These are phyloP conservation scores for Phalera bucephala DNA, from an alignment of 2,888 invertebrate species.

Conservation along the genomic window DNA sequence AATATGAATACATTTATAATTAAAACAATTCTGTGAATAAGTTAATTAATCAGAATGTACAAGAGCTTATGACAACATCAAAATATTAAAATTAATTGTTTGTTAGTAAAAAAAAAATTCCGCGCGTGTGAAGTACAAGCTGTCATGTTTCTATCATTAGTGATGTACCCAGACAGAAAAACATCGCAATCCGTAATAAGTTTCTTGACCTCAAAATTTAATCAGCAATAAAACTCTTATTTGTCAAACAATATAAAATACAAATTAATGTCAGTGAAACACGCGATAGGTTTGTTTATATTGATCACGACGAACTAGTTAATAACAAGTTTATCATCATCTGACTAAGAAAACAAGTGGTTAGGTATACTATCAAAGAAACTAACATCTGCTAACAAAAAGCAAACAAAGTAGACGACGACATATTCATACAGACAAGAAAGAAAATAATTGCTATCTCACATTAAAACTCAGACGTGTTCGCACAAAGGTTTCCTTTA, in stretches of 20 bases:
- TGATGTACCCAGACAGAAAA: constrained; percentile 2
- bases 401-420: background rate
- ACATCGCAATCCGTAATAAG: constrained; percentile 14
- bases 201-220: constrained; percentile 10
- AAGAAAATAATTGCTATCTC: background rate
- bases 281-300: constrained; percentile 6
- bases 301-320: constrained; percentile 5
- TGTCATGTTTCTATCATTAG: constrained; percentile 20
- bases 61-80: background rate
- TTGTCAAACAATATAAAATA: background rate
- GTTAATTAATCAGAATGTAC: constrained; percentile 6
- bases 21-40: constrained; percentile 10
- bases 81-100: constrained; percentile 13
- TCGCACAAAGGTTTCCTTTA: background rate
- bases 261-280: constrained; percentile 3
- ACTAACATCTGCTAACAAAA: background rate
- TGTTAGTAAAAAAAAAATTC: constrained; percentile 12
- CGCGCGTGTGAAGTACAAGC: constrained; percentile 3
- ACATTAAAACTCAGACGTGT: background rate
- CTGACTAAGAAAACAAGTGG: constrained; percentile 3
- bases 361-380: background rate
- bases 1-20: constrained; percentile 16
- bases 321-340: constrained; percentile 7
- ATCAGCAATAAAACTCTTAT: background rate
- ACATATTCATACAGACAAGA: background rate